Conservation (phyloP, 2,888 invertebrate genomes). For the Latheticus oryzae region DNA sequence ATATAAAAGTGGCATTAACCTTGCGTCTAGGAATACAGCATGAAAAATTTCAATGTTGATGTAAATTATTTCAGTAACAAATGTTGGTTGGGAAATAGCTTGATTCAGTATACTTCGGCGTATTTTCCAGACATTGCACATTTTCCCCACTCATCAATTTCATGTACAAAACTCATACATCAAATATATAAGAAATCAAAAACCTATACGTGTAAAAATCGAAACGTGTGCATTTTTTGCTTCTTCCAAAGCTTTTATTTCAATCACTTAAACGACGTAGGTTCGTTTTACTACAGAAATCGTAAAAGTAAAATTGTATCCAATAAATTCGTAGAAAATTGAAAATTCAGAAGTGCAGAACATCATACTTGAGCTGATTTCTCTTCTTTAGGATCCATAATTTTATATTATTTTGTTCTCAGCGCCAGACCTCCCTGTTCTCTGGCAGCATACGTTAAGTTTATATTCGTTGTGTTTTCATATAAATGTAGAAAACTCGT, state of each 20-base stretch:
- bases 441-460: constrained; percentile 40
- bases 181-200: constrained; percentile 8
- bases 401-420: constrained; percentile 45
- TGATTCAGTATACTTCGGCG: constrained; percentile 12
- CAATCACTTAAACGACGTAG: constrained; percentile 30
- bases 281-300: constrained; percentile 42
- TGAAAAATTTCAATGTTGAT: too few relatives aligned
- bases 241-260: constrained; percentile 20
- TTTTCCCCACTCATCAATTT: constrained; percentile 18
- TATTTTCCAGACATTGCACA: constrained; percentile 15
- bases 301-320: constrained; percentile 47
- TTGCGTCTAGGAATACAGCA: too few relatives aligned
- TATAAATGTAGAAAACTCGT: constrained; percentile 43
- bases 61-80: too few relatives aligned
- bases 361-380: constrained; percentile 48
- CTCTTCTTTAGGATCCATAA: constrained; percentile 45
- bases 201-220: too few relatives aligned
- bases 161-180: constrained; percentile 3
- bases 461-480: constrained; percentile 41
- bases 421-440: constrained; percentile 34
- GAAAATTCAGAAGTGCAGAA: constrained; percentile 47
- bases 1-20: constrained; percentile 40
- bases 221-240: too few relatives aligned
- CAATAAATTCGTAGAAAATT: constrained; percentile 46
- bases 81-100: constrained; percentile 15